Base-by-base conservation (phyloP, 2,113 vertebrate species). In the Chloebia gouldiae region DNA sequence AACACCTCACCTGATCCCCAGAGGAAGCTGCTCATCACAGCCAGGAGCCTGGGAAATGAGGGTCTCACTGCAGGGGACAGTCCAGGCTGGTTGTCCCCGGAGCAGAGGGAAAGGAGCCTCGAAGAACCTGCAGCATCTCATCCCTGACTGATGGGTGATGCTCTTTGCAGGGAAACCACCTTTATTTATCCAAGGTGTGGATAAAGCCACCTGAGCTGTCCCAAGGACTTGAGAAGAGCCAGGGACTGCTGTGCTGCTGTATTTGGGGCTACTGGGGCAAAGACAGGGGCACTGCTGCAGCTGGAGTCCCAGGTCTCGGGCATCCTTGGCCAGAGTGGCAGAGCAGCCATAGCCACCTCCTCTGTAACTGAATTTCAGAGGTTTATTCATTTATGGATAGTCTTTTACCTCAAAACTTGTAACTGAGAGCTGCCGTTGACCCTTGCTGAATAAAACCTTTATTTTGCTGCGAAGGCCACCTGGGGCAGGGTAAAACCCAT, bases 391-490 rank as follows among this genome's bases (percentile, higher is more conserved):
- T 86, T 70, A 14, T 7, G 13, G 47, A 16, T 27, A 44, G 12
- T 35, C 64, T 86, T 86, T 33, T 63, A 66, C 65, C 77, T 91
- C 87, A 12, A 22, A 27, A 56, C 35, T 22, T 77, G 31, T 47
- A 49, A 25, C 44, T 21, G 61, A 54, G 63, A 68, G 65, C 73
- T 92, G 72, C 64, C 40, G 66, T 79, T 56, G 54, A 45, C 6
- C 35, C 60, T 93, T 44, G 59, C 63, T 66, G 40, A 76, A 51
- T 87, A 61, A 79, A 95, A 39, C 56, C 54, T 70, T 35, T 84
- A 28, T 70, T 80, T 45, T 17, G 10, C 54, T 35, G n/a, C 7
- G 0, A 45, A 80, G 37, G 51, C 25, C 42, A 7, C 22, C 15
- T 33, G 13, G 35, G 27, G 28, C 35, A 61, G 50, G 22, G 49